Base-by-base conservation (phyloP, 2,888 invertebrate species). In the Exephanes ischioxanthus region DNA sequence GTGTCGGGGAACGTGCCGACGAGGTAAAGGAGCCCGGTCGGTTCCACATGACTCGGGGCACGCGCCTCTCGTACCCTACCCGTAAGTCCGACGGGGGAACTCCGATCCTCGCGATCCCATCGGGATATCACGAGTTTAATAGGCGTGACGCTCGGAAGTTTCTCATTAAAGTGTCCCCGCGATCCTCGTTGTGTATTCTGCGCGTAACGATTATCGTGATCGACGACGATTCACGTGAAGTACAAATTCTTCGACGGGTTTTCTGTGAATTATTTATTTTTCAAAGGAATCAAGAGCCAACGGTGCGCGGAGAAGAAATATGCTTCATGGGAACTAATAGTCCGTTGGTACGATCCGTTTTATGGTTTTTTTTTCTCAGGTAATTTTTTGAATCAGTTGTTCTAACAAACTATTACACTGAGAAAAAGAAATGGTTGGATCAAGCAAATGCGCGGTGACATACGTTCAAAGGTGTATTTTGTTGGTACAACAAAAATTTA, bases 41-140 rank as follows among this genome's bases (percentile, higher is more conserved):
- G 84, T 84, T 84, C 76, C 84, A 71, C 84, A 76, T 80, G 84
- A 84, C 80, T 84, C 73, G 70, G 7, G 80, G 83, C 87, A 87
- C 87, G 87, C 80, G 87, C 85, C 87, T 58, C 71, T 61, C 51
- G 75, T 75, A 33, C 70, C 71, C 80, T 75, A 41, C 71, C 45
- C 14, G 45, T 16, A 2, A 53, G 51, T 53, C 30, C 71, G 71
- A 71, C 22, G 71, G 68, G 61, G 68, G 72, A 41, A 70, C 68
- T 73, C 51, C 51, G 53, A 53, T 70, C 45, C 71, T 48, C 67
- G 70, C 70, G 76, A 84, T 79, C 80, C 63, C 84, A 71, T 83
- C 84, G 53, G 76, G 70, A 86, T 87, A 87, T 86, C 87, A 87
- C 75, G 68, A 76, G 84, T 79, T 86, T 86, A 86, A 87, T 86